These are phyloP conservation scores for Otus sunia DNA, from an alignment of 2,113 vertebrate genomes.

Conservation along the genomic window DNA sequence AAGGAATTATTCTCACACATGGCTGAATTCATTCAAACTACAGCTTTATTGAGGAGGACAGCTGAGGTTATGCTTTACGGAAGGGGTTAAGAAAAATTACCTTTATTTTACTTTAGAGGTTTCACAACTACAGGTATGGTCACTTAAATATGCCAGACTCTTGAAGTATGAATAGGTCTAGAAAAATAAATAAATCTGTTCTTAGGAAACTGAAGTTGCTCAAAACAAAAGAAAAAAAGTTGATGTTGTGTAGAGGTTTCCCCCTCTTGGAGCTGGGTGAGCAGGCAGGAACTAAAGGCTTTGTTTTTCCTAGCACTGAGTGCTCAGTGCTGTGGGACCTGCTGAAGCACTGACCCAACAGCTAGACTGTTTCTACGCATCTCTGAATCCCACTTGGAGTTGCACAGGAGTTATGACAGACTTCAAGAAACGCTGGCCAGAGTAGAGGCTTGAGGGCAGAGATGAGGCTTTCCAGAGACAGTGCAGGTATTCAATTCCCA, in stretches of 20 bases:
- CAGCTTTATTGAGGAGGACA: not conserved
- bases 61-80: not conserved
- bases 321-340: not conserved
- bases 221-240: not conserved
- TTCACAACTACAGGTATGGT: not conserved
- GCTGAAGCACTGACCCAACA: not conserved
- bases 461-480: not conserved
- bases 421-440: not conserved
- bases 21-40: not conserved
- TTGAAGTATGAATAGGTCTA: not conserved
- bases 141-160: too few species aligned
- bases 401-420: not conserved
- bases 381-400: not conserved
- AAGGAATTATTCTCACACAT: not conserved
- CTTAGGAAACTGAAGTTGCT: not conserved
- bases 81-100: not conserved
- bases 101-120: not conserved
- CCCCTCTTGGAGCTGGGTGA: too few species aligned
- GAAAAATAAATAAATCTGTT: not conserved
- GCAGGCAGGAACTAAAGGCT: not conserved
- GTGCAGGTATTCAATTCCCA: not conserved
- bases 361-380: accelerated
- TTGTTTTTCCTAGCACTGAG: not conserved
- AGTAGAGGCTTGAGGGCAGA: not conserved
- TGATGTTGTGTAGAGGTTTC: not conserved